A percentile compares a stretch with the other conserved stretches of the same genome.
phyloP scores from a whole-genome alignment of 1,140 invertebrate genomes.

The Drosophila chauvacae region DNA sequence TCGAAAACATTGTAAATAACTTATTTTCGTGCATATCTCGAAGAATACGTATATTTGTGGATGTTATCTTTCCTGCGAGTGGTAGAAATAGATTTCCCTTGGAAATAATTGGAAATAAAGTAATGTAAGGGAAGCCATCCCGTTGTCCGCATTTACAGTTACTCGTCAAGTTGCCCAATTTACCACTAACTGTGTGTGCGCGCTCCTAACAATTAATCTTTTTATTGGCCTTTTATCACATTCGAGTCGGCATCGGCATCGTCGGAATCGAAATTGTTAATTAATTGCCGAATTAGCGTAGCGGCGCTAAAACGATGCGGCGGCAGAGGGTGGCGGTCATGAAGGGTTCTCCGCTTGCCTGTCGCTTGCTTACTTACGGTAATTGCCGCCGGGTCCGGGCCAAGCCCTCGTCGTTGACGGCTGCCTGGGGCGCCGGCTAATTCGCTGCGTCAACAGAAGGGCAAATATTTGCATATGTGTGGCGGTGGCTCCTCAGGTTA shows the following conservation, averaged over 20 bases:
- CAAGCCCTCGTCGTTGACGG: conserved; percentile 29
- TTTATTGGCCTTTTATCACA: conserved; percentile 58
- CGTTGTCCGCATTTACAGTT: not conserved
- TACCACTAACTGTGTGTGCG: conserved; percentile 3
- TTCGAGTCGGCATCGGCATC: conserved; percentile 13
- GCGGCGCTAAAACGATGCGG: conserved; percentile 20
- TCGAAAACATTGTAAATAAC: conserved; percentile 24
- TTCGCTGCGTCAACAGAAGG: conserved; percentile 38
- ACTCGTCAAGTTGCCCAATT: conserved; percentile 8
- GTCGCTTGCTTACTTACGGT: conserved; percentile 26
- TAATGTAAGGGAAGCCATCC: not conserved
- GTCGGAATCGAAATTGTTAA: conserved; percentile 41
- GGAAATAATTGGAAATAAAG: not conserved
- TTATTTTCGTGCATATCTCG: conserved; percentile 4
- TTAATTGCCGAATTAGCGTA: conserved; percentile 68
- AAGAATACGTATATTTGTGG: not conserved
- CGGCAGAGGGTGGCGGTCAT: not conserved
- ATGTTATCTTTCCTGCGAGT: not conserved
- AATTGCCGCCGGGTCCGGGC: conserved; percentile 23
- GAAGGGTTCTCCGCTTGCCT: conserved; percentile 13
- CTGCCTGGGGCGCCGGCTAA: conserved; percentile 20
- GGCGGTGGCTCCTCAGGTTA: not conserved
- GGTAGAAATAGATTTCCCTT: not conserved
- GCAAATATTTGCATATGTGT: conserved; percentile 52
- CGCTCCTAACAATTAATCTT: conserved; percentile 21